Evolutionary conservation across 2,797 vertebrate species (phyloP).

Genomic region (Hephaestus fuliginosus): DNA sequence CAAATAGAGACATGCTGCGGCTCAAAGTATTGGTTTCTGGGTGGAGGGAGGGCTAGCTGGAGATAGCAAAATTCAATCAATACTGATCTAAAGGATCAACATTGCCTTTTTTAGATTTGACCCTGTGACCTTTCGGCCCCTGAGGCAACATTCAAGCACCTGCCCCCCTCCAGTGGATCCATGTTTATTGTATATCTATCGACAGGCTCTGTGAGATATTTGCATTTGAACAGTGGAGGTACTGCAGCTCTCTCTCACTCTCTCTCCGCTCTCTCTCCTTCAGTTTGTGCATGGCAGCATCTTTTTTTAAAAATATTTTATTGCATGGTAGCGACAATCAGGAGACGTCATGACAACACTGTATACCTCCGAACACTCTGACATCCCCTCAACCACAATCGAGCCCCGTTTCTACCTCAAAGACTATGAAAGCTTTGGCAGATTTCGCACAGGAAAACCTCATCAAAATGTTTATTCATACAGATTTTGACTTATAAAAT

Average conservation of each 20-base stretch:
- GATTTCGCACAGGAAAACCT: slow-evolving; percentile 33
- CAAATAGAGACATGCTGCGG: slow-evolving; percentile 61
- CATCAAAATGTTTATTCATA: slow-evolving; percentile 32
- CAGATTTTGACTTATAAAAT: slow-evolving; percentile 32
- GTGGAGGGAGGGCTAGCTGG: slow-evolving; percentile 29
- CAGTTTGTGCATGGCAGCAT: slow-evolving; percentile 29
- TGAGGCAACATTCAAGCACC: slow-evolving; percentile 71
- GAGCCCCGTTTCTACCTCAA: slow-evolving; percentile 75
- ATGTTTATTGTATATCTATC: slow-evolving; percentile 73
- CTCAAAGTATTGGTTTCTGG: slow-evolving; percentile 50
- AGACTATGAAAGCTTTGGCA: slow-evolving; percentile 43
- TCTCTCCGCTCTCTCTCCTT: slow-evolving; percentile 14
- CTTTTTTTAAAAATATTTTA: slow-evolving; percentile 51
- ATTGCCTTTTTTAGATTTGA: slow-evolving; percentile 74
- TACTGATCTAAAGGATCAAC: slow-evolving; percentile 75
- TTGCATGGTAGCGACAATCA: slow-evolving; percentile 77
- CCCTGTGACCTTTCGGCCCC: slow-evolving; percentile 75
- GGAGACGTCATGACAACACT: slow-evolving; percentile 58
- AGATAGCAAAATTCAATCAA: slow-evolving; percentile 75
- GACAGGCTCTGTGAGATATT: slow-evolving; percentile 66
- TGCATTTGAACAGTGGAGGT: slow-evolving; percentile 71
- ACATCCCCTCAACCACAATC: slow-evolving; percentile 63
- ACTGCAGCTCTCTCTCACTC: slow-evolving; percentile 44
- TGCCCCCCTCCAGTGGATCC: slow-evolving; percentile 62
- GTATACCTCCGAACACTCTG: slow-evolving; percentile 70